Base-by-base conservation (phyloP, 1,140 invertebrate genomes). In the Musca domestica region DNA sequence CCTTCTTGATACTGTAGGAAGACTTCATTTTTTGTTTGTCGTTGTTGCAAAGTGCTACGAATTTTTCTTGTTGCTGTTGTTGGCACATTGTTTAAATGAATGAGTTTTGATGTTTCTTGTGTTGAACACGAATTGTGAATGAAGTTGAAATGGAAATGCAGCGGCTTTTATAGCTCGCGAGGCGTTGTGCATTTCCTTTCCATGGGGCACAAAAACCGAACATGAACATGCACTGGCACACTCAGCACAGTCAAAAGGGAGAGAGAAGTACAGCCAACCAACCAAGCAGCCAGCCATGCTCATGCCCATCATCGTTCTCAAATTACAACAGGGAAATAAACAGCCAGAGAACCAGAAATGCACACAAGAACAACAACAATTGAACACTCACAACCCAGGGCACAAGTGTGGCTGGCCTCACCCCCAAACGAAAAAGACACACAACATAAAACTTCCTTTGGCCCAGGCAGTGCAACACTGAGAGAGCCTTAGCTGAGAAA, bases 1-100 rank as follows among this genome's bases (percentile, higher is more conserved):
- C 83, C 48, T 86, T 83, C 73, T 87, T 87, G 73, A 87, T 81
- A 75, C 84, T 86, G 76, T 85, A 85, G 76, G 69, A 78, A 64
- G 70, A 68, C 72, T 80, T 80, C 74, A 76, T 77, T 69, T 78
- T 80, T 75, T 76, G 71, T 68, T 41, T 41, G 6, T 41, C 34
- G 56, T 52, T 27, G 14, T 64, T 56, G 65, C 69, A 72, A 52
- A 67, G 69, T 52, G 75, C 71, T 17, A 19, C n/a, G 10, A 61
- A 41, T 41, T 41, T n/a, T n/a, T n/a, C 9, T 65, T 64, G 49
- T 64, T 67, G 56, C 19, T 65, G 34, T 77, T 79, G 75, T 75
- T 80, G 76, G 73, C 78, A 80, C 78, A 80, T 80, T 75, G 74
- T 69, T 56, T 64, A 71, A 72, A 66, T 74, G 27, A 46, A 67